These are phyloP conservation scores for Phoeniculus purpureus DNA, from an alignment of 2,797 vertebrate genomes.

Conservation along the genomic window DNA sequence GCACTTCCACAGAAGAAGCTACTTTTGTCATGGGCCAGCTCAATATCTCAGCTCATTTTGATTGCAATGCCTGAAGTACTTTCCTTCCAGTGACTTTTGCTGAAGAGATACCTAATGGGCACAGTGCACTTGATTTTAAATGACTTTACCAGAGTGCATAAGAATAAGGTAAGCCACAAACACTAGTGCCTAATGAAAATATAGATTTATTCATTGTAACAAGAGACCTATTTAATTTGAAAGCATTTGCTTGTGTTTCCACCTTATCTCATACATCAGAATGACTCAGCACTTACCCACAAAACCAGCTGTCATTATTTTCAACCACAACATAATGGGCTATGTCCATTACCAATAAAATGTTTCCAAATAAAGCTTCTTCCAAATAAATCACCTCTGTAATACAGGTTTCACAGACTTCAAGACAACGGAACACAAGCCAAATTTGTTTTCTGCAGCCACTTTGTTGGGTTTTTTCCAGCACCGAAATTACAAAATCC, in stretches of 20 bases:
- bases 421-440: background rate
- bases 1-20: background rate
- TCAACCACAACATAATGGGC: background rate
- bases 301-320: background rate
- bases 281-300: constrained; percentile 3
- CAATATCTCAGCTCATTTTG: background rate
- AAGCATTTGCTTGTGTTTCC: background rate
- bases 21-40: background rate
- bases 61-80: background rate
- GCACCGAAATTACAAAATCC: background rate
- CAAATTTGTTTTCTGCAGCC: background rate
- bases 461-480: background rate
- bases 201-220: background rate
- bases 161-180: background rate
- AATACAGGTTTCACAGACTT: background rate
- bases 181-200: background rate
- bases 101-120: background rate
- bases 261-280: background rate
- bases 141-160: background rate
- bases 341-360: background rate
- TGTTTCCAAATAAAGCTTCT: constrained; percentile 16
- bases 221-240: background rate
- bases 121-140: background rate
- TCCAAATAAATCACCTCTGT: background rate
- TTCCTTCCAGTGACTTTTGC: background rate